Conservation (phyloP, 2,888 invertebrate species). For the Lasioglossum malachurum region DNA sequence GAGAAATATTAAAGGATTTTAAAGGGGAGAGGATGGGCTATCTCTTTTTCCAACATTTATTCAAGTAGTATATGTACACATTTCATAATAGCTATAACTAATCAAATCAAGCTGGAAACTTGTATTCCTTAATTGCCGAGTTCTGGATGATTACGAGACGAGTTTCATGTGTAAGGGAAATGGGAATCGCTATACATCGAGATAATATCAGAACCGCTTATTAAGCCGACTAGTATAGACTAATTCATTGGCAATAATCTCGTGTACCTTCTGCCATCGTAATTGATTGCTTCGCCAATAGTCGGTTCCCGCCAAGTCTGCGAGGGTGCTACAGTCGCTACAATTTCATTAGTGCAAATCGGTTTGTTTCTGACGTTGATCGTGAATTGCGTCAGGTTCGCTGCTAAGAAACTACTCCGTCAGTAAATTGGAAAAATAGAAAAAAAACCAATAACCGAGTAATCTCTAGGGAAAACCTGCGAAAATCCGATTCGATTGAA, state of each 20-base stretch:
- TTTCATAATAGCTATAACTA: no score
- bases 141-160: neutral
- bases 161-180: neutral
- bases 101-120: no score
- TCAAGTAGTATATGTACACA: no score
- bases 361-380: constrained; percentile 24
- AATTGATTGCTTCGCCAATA: constrained; percentile 33
- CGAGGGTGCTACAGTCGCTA: constrained; percentile 14
- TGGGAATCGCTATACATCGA: neutral
- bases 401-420: neutral
- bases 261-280: neutral
- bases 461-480: neutral
- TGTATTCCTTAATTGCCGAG: neutral
- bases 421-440: constrained; percentile 4
- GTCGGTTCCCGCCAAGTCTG: neutral
- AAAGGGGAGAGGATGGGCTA: neutral
- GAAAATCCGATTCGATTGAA: neutral
- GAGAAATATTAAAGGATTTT: neutral
- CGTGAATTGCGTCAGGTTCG: constrained; percentile 5
- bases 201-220: neutral
- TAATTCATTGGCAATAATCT: constrained; percentile 27
- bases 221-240: neutral
- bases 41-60: no score
- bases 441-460: neutral
- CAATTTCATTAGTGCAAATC: constrained; percentile 30